phyloP scores from a whole-genome alignment of 2,888 invertebrate species.

The Masnerella sp. region DNA sequence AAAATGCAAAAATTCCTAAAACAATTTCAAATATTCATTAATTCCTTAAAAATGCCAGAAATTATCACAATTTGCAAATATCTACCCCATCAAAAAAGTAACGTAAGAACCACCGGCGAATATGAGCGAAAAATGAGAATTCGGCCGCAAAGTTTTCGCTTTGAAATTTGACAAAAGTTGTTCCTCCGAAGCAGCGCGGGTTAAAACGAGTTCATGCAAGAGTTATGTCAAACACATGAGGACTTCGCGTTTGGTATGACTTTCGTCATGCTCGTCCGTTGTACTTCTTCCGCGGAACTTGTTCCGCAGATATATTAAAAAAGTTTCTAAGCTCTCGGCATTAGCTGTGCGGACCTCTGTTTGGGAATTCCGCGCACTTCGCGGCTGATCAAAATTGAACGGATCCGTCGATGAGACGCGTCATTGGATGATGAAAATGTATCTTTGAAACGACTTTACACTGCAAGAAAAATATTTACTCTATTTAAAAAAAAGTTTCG shows the following conservation, averaged over 20 bases:
- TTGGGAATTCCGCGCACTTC: constrained; percentile 44
- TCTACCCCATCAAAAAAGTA: background rate
- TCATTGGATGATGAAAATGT: too few relatives aligned
- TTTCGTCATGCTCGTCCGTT: constrained; percentile 41
- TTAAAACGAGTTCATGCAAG: constrained; percentile 17
- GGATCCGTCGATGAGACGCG: too few relatives aligned
- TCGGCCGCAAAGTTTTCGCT: constrained; percentile 25
- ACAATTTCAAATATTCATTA: too few relatives aligned
- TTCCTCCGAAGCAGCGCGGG: constrained; percentile 1
- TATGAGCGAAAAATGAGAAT: background rate
- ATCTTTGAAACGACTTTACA: too few relatives aligned
- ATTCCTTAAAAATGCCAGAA: too few relatives aligned
- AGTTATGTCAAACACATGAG: constrained; percentile 55
- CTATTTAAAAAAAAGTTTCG: too few relatives aligned
- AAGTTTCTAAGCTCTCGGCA: constrained; percentile 51
- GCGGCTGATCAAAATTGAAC: constrained; percentile 40
- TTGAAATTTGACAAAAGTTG: constrained; percentile 51
- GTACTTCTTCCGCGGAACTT: constrained; percentile 51
- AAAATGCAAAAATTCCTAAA: too few relatives aligned
- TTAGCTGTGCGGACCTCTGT: constrained; percentile 25
- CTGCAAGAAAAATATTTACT: too few relatives aligned
- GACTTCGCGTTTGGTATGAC: constrained; percentile 47
- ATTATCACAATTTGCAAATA: too few relatives aligned
- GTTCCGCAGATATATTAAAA: constrained; percentile 56
- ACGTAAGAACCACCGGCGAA: background rate